These are phyloP conservation scores for Lucifuga dentata DNA, from an alignment of 2,113 vertebrate genomes.

Conservation along the genomic window DNA sequence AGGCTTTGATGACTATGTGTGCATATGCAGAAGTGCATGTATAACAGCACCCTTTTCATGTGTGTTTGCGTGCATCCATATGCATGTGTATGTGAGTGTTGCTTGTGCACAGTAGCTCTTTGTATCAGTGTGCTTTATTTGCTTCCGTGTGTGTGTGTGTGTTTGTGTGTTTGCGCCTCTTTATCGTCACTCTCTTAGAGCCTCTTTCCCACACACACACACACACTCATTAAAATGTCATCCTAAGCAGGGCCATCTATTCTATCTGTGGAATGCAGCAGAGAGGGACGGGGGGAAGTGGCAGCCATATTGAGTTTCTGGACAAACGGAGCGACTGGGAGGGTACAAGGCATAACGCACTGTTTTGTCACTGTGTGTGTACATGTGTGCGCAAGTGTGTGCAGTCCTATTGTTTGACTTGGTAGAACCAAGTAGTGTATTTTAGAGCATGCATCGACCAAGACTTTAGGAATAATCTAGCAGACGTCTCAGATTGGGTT, in stretches of 20 bases:
- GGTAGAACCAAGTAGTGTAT: too few relatives aligned
- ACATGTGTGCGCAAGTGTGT: neutral
- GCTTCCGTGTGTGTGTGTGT: slow-evolving; percentile 35
- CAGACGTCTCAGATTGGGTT: too few relatives aligned
- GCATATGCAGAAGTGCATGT: neutral
- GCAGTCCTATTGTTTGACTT: neutral
- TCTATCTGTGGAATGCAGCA: slow-evolving; percentile 74
- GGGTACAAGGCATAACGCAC: slow-evolving; percentile 21
- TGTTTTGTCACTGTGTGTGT: slow-evolving; percentile 21
- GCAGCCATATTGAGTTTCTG: slow-evolving; percentile 64
- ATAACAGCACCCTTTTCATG: slow-evolving; percentile 31
- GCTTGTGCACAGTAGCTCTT: slow-evolving; percentile 51
- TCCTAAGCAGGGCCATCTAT: slow-evolving; percentile 68
- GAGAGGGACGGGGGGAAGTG: slow-evolving; percentile 33
- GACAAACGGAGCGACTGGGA: slow-evolving; percentile 30
- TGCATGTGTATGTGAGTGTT: slow-evolving; percentile 17
- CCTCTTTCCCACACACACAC: slow-evolving; percentile 70
- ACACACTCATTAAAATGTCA: slow-evolving; percentile 76
- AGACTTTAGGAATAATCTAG: too few relatives aligned
- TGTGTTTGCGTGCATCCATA: slow-evolving; percentile 12
- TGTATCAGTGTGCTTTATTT: slow-evolving; percentile 61
- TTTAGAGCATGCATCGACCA: too few relatives aligned
- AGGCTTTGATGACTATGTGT: slow-evolving; percentile 22
- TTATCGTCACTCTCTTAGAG: slow-evolving; percentile 62
- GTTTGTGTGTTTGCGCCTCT: slow-evolving; percentile 28